These are phyloP conservation scores for Semotilus atromaculatus DNA, from an alignment of 2,797 vertebrate genomes.

Conservation along the genomic window DNA sequence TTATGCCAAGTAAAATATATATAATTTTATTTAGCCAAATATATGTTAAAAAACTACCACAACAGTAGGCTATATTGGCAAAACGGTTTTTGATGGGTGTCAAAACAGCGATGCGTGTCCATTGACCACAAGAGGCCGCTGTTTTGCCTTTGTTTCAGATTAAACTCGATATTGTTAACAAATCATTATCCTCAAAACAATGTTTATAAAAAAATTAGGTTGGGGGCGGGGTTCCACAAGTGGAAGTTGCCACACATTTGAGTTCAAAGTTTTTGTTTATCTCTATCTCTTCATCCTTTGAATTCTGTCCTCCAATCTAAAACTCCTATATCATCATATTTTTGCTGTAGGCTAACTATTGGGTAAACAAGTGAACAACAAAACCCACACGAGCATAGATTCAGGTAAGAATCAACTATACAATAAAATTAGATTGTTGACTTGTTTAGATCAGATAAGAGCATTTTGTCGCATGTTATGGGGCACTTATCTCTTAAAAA, in stretches of 20 bases:
- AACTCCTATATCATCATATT: neutral
- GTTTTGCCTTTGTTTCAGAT: neutral
- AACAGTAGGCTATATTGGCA: neutral
- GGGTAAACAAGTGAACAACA: neutral
- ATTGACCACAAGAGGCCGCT: slow-evolving; percentile 8
- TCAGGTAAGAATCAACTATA: neutral
- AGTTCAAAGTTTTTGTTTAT: neutral
- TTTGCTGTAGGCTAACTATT: neutral
- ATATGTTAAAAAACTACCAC: neutral
- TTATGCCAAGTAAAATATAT: neutral
- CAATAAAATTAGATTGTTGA: neutral
- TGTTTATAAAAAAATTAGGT: no score
- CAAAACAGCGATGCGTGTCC: neutral
- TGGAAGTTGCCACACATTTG: neutral
- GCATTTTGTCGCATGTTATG: neutral
- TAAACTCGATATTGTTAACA: neutral
- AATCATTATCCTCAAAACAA: neutral
- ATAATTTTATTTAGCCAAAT: neutral
- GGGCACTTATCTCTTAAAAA: neutral
- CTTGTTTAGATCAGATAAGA: neutral
- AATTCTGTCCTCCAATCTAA: neutral
- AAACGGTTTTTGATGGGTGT: neutral
- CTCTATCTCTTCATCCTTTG: neutral
- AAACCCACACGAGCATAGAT: neutral
- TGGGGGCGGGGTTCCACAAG: no score